Evolutionary conservation across 1,140 invertebrate genomes (phyloP).

Genomic region (Chionoecetes opilio): DNA sequence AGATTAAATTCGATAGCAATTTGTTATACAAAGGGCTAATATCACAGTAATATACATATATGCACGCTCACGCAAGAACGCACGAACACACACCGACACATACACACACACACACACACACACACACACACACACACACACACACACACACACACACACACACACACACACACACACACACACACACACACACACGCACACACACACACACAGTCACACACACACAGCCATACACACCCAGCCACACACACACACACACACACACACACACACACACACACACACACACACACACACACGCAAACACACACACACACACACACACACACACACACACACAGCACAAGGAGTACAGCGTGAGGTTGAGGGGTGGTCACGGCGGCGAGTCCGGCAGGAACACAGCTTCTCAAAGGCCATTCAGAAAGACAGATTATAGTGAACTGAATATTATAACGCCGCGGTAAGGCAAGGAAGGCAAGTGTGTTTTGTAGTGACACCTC

Average conservation of each 20-base stretch:
- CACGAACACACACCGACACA: background rate
- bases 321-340: slow-evolving; percentile 2
- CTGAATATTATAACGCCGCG: background rate
- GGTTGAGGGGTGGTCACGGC: background rate
- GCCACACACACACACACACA: too few relatives aligned
- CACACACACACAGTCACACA: background rate
- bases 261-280: too few relatives aligned
- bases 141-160: background rate
- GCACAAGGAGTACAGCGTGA: background rate
- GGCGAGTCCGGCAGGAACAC: background rate
- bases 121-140: background rate
- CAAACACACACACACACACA: too few relatives aligned
- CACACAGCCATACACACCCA: too few relatives aligned
- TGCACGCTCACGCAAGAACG: background rate
- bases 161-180: slow-evolving; percentile 41
- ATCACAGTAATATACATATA: background rate
- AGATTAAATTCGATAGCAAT: background rate
- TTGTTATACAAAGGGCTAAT: background rate
- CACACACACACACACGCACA: slow-evolving; percentile 32
- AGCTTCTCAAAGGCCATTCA: background rate
- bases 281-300: too few relatives aligned
- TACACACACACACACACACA: slow-evolving; percentile 8
- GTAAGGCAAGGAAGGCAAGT: too few relatives aligned
- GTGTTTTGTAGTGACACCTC: too few relatives aligned
- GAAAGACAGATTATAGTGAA: background rate